Percentiles rank a stretch among this genome's conserved stretches.
phyloP scores from a whole-genome alignment of 2,113 vertebrate genomes.

The Bostrychus sinensis region DNA sequence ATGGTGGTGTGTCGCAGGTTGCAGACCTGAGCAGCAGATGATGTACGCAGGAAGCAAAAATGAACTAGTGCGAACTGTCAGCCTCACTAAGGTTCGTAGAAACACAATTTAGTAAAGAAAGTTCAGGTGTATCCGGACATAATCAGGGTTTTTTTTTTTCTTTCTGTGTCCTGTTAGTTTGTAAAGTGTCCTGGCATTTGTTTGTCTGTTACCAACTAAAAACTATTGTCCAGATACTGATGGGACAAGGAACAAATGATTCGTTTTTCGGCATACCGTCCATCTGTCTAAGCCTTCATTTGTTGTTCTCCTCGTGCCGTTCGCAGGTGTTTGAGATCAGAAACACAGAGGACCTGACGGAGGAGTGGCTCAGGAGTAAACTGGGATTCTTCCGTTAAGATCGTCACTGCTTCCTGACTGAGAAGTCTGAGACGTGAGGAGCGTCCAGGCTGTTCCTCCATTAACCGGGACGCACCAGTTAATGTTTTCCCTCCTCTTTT shows the following conservation, averaged over 20 bases:
- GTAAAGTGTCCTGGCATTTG: no score
- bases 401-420: neutral
- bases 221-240: no score
- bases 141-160: no score
- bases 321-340: constrained; percentile 96
- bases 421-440: constrained; percentile 27
- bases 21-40: constrained; percentile 96
- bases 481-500: constrained; percentile 47
- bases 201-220: no score
- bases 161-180: constrained; percentile 4
- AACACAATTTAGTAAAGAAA: no score
- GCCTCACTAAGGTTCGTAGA: constrained; percentile 89
- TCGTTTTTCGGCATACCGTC: no score
- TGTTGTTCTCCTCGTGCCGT: neutral
- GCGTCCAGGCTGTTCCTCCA: constrained; percentile 50
- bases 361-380: constrained; percentile 96
- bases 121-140: no score
- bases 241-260: no score
- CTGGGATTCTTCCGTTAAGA: constrained; percentile 92
- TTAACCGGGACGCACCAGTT: constrained; percentile 46
- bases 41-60: constrained; percentile 99
- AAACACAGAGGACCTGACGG: constrained; percentile 96
- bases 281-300: no score
- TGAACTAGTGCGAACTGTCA: constrained; percentile 90
- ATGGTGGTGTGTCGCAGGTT: constrained; percentile 77